Evolutionary conservation across 1,140 invertebrate genomes (phyloP).

Genomic region (Drosophila seguyi): DNA sequence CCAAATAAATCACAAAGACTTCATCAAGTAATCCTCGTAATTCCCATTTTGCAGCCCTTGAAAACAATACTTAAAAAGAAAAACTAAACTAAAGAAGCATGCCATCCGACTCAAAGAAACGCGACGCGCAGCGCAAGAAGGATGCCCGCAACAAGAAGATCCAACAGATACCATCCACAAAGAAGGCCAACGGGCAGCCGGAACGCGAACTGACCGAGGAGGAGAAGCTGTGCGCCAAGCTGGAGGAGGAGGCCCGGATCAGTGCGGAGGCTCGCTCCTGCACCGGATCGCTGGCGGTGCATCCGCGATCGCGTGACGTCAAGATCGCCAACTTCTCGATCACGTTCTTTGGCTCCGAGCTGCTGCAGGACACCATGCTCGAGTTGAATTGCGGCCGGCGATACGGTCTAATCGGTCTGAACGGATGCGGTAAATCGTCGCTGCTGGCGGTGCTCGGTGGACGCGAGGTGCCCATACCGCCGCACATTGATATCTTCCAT

Average conservation of each 20-base stretch:
- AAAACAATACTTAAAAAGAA: background rate
- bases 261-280: conserved; percentile 97
- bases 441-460: conserved; percentile 96
- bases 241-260: conserved; percentile 95
- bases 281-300: conserved; percentile 97
- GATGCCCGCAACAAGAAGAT: conserved; percentile 93
- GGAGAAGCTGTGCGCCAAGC: conserved; percentile 93
- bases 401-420: conserved; percentile 98
- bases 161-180: conserved; percentile 84
- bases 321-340: conserved; percentile 99
- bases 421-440: conserved; percentile 98
- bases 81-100: conserved; percentile 44
- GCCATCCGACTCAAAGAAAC: conserved; percentile 92
- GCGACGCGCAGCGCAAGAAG: conserved; percentile 98
- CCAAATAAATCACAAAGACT: background rate
- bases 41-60: conserved; percentile 6
- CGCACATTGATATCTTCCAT: conserved; percentile 99
- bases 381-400: conserved; percentile 98
- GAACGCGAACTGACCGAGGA: conserved; percentile 86
- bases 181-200: conserved; percentile 80
- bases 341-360: conserved; percentile 98
- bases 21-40: background rate
- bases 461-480: conserved; percentile 97
- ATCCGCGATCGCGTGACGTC: conserved; percentile 97
- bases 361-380: conserved; percentile 97